Percentiles rank a stretch among this genome's conserved stretches.
These are phyloP conservation scores for Malurus cyaneus DNA, from an alignment of 2,113 vertebrate genomes.

Conservation along the genomic window DNA sequence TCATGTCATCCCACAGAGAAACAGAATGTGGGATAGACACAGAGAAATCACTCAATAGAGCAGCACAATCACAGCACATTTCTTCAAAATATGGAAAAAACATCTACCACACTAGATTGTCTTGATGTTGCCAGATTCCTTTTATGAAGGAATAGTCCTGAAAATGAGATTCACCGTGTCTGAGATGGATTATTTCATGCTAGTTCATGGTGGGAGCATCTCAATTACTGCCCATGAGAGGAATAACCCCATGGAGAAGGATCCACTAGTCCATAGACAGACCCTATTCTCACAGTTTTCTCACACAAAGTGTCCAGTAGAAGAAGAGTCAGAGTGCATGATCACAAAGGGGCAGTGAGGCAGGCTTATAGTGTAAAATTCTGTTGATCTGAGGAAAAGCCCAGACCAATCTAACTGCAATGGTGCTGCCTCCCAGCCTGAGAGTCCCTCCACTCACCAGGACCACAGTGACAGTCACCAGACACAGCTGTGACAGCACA, in stretches of 20 bases:
- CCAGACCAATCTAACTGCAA: background rate
- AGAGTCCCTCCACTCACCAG: background rate
- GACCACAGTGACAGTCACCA: background rate
- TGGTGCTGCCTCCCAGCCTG: fast-evolving
- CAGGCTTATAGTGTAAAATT: background rate
- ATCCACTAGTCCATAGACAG: fast-evolving
- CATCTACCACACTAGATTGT: fast-evolving
- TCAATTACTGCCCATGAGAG: background rate
- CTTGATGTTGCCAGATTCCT: background rate
- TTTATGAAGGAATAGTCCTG: background rate
- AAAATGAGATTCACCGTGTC: background rate
- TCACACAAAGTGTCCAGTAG: background rate
- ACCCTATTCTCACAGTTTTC: background rate
- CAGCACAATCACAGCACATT: background rate
- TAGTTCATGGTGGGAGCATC: background rate
- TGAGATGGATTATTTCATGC: background rate
- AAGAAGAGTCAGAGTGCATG: background rate
- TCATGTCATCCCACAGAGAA: background rate
- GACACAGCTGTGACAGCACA: background rate
- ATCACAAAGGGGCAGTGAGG: background rate
- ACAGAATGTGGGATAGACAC: background rate
- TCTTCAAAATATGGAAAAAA: background rate
- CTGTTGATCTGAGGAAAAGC: background rate
- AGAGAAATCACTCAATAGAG: background rate
- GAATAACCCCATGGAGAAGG: background rate